Conservation (phyloP, 2,888 invertebrate species). For the Drosophila pseudotalamancana region DNA sequence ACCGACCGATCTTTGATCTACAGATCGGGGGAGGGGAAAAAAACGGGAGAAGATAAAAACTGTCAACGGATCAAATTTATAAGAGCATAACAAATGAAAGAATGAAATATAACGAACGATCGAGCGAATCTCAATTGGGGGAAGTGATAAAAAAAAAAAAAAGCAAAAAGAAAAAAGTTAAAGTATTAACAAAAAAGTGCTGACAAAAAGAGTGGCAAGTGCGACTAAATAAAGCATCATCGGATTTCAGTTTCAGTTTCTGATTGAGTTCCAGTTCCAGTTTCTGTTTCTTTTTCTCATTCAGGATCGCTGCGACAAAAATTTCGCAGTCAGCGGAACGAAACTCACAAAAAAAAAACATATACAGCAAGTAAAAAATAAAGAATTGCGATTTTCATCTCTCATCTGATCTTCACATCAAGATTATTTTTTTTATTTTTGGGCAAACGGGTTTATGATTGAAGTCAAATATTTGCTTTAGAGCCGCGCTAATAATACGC, state of each 20-base stretch:
- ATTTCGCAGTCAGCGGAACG: constrained; percentile 78
- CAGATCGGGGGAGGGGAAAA: neutral
- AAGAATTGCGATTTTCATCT: constrained; percentile 43
- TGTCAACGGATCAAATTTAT: constrained; percentile 80
- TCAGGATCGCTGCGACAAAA: constrained; percentile 67
- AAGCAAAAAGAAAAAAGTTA: neutral
- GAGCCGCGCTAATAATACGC: constrained; percentile 72
- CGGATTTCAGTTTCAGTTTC: constrained; percentile 8
- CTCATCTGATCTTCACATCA: constrained; percentile 41
- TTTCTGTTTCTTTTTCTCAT: constrained; percentile 19
- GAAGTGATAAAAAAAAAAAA: neutral
- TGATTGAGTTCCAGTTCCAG: constrained; percentile 41
- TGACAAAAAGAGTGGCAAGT: constrained; percentile 36
- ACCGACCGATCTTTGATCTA: constrained; percentile 81
- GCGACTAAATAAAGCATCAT: constrained; percentile 72
- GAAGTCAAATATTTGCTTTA: constrained; percentile 72
- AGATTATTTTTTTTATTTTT: neutral
- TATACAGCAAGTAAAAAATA: constrained; percentile 10
- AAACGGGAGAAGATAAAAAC: constrained; percentile 40
- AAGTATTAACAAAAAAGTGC: constrained; percentile 42
- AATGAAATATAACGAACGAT: constrained; percentile 23
- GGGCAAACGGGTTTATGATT: constrained; percentile 66
- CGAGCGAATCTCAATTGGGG: constrained; percentile 28
- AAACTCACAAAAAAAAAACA: constrained; percentile 3
- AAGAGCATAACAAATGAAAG: constrained; percentile 63